Evolutionary conservation across 2,797 vertebrate genomes (phyloP), one percentile per base, ranked within the genome.

Genomic region (Nyctalus aviator): DNA sequence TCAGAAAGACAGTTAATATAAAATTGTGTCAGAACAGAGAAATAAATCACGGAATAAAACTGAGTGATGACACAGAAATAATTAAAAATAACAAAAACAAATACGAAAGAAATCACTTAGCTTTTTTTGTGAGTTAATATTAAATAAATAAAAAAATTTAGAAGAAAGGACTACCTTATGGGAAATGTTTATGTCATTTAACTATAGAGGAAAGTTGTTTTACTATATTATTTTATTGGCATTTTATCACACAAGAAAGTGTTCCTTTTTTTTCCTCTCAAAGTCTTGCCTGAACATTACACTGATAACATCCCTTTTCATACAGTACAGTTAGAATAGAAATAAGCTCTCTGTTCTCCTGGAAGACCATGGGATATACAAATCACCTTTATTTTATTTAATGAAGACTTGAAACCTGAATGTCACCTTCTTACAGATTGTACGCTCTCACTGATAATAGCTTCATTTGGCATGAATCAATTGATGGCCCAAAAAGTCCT

Each of bases 321-420:
- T 50, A 82, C 32, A 81, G 8, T 15, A 17, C 15, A 91, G 23
- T 35, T 35, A 53, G 17, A 69, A 35, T 50, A 59, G 46, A n/a
- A 85, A 69, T 27, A 50, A 48, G 13, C 55, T 90, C 90, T 48
- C 66, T 75, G 20, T 64, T 92, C 79, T 86, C 62, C 27, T 82
- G 62, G 32, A 89, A 30, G 68, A 21, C 50, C 35, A 35, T 9
- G 9, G 50, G 57, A 88, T 89, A 83, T 37, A 92, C 6, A 14
- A 59, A 87, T 72, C 83, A 84, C 86, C 57, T 88, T 93, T 92
- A 97, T 93, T 95, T 97, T 94, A 95, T 76, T 97, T 97, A 95
- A 96, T 90, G 92, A 96, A 95, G 92, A 93, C 84, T 69, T 90
- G 62, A 77, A 92, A 93, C 88, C 84, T 93, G 95, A 96, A 95